Conservation (phyloP, 2,797 vertebrate genomes). For the Sebastolobus alascanus region DNA sequence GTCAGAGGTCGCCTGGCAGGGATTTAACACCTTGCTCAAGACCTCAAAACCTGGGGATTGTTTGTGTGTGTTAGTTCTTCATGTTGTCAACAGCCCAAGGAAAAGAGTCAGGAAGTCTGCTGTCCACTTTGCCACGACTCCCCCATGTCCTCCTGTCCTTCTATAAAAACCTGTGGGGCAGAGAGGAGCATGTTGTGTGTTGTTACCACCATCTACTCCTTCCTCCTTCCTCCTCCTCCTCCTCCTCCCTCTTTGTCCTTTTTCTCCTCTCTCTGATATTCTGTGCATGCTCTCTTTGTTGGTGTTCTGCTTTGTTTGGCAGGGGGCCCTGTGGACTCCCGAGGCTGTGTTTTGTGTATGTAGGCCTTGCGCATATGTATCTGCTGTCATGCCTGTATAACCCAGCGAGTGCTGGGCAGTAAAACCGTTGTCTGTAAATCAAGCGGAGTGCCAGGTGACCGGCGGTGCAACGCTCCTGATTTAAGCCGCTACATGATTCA, state of each 20-base stretch:
- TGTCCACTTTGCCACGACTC: not conserved
- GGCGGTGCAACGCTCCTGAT: constrained; percentile 48
- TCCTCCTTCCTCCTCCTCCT: not conserved
- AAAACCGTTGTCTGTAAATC: constrained; percentile 66
- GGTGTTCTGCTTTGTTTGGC: constrained; percentile 40
- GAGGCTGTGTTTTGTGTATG: constrained; percentile 21
- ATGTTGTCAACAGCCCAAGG: not conserved
- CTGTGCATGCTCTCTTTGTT: constrained; percentile 31
- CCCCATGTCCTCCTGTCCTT: not conserved
- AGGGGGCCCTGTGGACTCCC: constrained; percentile 3
- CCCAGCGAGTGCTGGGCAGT: constrained; percentile 51
- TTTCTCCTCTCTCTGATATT: constrained; percentile 33
- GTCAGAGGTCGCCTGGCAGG: not conserved
- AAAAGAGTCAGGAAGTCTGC: not conserved
- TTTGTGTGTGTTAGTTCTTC: not conserved
- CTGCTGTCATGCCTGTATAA: constrained; percentile 25
- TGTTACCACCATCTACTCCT: not conserved
- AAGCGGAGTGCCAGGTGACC: constrained; percentile 64
- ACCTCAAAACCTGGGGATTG: not conserved
- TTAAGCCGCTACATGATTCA: constrained; percentile 47
- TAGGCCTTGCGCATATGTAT: constrained; percentile 14
- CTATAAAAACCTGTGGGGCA: constrained; percentile 6
- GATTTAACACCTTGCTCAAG: not conserved
- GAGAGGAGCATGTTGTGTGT: constrained; percentile 9
- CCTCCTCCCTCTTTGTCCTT: not conserved